Evolutionary conservation across 2,888 invertebrate species (phyloP), one percentile per base, ranked within the genome.

Genomic region (Steinernema carpocapsae): DNA sequence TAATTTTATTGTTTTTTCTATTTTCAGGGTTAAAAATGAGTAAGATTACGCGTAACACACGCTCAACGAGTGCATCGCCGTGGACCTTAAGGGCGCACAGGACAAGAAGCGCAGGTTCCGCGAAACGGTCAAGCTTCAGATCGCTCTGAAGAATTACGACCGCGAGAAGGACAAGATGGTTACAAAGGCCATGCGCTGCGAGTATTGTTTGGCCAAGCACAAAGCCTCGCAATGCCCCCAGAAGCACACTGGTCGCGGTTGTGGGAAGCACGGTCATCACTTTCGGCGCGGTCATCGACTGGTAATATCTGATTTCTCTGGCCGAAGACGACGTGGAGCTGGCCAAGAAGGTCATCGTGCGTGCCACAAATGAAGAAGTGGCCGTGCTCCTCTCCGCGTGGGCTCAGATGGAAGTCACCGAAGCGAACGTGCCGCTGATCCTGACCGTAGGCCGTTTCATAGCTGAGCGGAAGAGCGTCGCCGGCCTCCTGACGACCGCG

Each of bases 81-180:
- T 85, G 76, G 77, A 87, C 73, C 81, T 99, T 75, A 92, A 92
- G 78, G 85, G 91, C 77, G 92, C 95, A 0, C 91, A 92, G 78
- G 94, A 94, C 90, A 95, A 96, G 90, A 88, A 89, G 82, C 92
- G 96, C 87, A 93, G 93, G 85, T 99, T 99, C 89, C 90, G 95
- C 88, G 97, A 99, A 90, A 95, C 97, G 0, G 95, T 99, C 56
- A 99, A 99, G 90, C 91, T 99, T 75, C 99, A 99, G 91, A 95
- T 99, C 87, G 96, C 96, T 88, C 91, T 99, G 91, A 99, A 99
- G 93, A 99, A 99, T 90, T 99, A 99, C 92, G 99, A 99, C 91
- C 97, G 99, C 83, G 97, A 97, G 90, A 99, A 99, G 93, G 99
- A 99, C 91, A 99, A 99, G 91, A n/a, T n/a, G n/a, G n/a, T n/a